Conservation (phyloP, 2,888 invertebrate species). For the Tetragonula carbonaria region DNA sequence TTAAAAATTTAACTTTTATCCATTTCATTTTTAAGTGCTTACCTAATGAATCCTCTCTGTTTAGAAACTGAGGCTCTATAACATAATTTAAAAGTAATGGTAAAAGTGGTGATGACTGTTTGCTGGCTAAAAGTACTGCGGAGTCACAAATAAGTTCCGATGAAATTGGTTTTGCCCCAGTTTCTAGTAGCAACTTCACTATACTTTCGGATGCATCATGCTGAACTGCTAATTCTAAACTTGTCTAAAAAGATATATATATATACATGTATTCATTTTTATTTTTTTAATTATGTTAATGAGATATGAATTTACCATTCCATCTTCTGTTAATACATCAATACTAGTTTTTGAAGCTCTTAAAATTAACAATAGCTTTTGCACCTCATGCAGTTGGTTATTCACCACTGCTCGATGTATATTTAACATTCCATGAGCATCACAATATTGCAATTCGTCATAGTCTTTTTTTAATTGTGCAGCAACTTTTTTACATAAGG, state of each 20-base stretch:
- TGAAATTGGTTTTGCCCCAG: constrained; percentile 75
- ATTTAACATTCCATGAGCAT: constrained; percentile 74
- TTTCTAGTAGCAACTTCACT: constrained; percentile 71
- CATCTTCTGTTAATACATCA: constrained; percentile 71
- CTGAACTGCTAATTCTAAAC: constrained; percentile 78
- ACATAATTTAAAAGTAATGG: constrained; percentile 67
- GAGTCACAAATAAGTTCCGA: constrained; percentile 71
- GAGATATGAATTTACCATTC: constrained; percentile 69
- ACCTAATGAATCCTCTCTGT: constrained; percentile 73
- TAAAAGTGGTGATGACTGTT: constrained; percentile 68
- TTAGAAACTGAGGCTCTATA: constrained; percentile 50
- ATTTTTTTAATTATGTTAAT: neutral
- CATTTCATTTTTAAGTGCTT: constrained; percentile 20
- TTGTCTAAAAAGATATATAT: constrained; percentile 71
- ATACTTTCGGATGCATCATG: constrained; percentile 68
- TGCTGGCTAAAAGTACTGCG: constrained; percentile 77
- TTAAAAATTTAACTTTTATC: neutral
- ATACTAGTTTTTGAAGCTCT: constrained; percentile 65
- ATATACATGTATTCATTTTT: neutral
- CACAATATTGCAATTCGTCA: constrained; percentile 59
- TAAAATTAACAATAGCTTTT: constrained; percentile 73
- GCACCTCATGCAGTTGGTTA: constrained; percentile 63
- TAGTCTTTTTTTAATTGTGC: constrained; percentile 73
- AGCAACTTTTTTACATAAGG: constrained; percentile 42
- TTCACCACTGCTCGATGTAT: constrained; percentile 77